Evolutionary conservation across 1,140 invertebrate genomes (phyloP), one percentile per base, ranked within the genome.

Genomic region (Trachymyrmex septentrionalis): DNA sequence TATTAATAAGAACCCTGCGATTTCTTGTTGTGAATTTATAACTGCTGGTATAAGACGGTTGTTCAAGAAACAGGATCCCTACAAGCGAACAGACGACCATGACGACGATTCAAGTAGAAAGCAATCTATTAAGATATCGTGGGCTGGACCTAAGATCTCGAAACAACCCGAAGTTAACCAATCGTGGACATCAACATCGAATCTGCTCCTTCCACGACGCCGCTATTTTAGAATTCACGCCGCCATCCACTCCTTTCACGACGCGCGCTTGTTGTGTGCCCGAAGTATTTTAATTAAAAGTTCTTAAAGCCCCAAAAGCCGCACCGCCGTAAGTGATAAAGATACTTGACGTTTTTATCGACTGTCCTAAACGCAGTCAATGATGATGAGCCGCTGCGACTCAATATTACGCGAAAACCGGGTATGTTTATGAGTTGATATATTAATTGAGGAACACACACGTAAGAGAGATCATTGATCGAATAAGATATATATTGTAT

Each of bases 121-220:
- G 86, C 82, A 88, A 92, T 92, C 93, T 95, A 95, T 95, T 95
- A 94, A 95, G 94, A 95, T 94, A 94, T 95, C 93, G 90, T 93
- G 93, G 93, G 94, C 69, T 24, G 92, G 86, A 88, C 93, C 91
- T 44, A 81, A 93, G 88, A 88, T 91, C 89, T 88, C 61, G 76
- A 88, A 86, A 57, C 53, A 76, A 30, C 71, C 67, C 48, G 67
- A 48, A 48, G 80, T 80, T 85, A 88, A 81, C 93, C 94, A 94
- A 95, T 94, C 92, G 90, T 76, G 73, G 87, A 87, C 93, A 92
- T 94, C 89, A 93, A 92, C 91, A 88, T 85, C 81, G 84, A 85
- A 89, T 85, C 80, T 27, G 34, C 67, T 66, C 59, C 66, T 80
- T 63, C 73, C 57, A 57, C 64, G 19, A 30, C 38, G 63, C 16